These are phyloP conservation scores for Rhopalosiphum nymphaeae DNA, from an alignment of 2,888 invertebrate species.

Conservation along the genomic window DNA sequence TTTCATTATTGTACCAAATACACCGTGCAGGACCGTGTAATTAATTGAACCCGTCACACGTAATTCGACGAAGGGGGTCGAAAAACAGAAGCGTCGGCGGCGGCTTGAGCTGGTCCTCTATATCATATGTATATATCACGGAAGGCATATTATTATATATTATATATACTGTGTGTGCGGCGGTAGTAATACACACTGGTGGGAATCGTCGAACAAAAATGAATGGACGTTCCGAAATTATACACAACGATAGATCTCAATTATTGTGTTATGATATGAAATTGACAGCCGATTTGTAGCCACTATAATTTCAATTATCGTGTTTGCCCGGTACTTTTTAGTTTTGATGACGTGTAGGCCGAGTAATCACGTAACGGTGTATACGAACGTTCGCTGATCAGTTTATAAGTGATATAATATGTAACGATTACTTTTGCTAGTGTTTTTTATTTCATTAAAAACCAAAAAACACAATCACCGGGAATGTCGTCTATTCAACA, in stretches of 20 bases:
- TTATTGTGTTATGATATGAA: background rate
- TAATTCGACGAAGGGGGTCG: constrained; percentile 42
- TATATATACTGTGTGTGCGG: background rate
- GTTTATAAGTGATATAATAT: background rate
- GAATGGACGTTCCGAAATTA: background rate
- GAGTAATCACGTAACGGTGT: background rate
- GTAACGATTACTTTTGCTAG: background rate
- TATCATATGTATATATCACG: background rate
- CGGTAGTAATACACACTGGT: background rate
- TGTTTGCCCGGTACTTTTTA: background rate
- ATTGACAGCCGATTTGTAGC: constrained; percentile 20
- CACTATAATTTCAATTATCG: background rate
- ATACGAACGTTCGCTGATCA: background rate
- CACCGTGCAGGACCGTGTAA: constrained; percentile 46
- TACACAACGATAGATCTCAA: background rate
- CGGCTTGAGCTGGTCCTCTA: background rate
- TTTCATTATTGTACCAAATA: constrained; percentile 49
- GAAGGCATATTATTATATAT: background rate
- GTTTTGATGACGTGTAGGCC: background rate
- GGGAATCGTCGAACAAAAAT: background rate
- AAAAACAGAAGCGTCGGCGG: constrained; percentile 50
- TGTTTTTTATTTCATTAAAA: background rate
- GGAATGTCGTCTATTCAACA: background rate
- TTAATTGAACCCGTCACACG: constrained; percentile 63
- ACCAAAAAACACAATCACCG: background rate